Conservation (phyloP, 2,797 vertebrate genomes). For the Eurystomus glaucurus region DNA sequence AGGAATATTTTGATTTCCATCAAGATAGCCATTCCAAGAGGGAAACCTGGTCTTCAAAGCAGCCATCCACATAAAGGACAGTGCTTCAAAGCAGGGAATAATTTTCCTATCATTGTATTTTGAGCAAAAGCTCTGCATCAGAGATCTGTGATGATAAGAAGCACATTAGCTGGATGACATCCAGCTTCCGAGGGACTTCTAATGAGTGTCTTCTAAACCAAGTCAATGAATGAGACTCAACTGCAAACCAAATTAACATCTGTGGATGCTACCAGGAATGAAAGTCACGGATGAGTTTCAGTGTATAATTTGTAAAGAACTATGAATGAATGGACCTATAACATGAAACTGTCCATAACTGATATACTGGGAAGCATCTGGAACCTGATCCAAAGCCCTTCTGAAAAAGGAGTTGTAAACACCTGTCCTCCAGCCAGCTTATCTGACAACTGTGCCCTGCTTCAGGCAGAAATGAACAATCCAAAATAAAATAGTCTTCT, state of each 20-base stretch:
- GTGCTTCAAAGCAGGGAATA: background rate
- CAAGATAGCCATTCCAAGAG: background rate
- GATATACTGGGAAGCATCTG: background rate
- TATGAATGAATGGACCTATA: background rate
- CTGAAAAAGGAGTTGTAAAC: background rate
- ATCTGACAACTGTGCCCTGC: background rate
- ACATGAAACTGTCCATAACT: background rate
- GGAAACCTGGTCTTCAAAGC: background rate
- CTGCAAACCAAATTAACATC: background rate
- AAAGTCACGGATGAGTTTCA: background rate
- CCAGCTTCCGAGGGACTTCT: background rate
- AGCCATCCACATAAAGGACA: background rate
- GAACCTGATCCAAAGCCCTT: background rate
- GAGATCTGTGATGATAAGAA: background rate
- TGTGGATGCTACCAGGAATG: background rate
- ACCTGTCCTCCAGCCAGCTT: slow-evolving; percentile 5
- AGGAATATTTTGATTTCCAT: background rate
- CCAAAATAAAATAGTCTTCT: background rate
- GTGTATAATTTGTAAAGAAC: background rate
- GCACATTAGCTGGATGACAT: background rate
- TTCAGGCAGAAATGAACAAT: background rate
- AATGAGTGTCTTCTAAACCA: background rate
- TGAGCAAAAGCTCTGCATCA: background rate
- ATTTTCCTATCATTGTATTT: background rate
- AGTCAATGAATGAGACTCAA: background rate